Base-by-base conservation (phyloP, 2,888 invertebrate species). In the Hirtodrosophila histrioides region DNA sequence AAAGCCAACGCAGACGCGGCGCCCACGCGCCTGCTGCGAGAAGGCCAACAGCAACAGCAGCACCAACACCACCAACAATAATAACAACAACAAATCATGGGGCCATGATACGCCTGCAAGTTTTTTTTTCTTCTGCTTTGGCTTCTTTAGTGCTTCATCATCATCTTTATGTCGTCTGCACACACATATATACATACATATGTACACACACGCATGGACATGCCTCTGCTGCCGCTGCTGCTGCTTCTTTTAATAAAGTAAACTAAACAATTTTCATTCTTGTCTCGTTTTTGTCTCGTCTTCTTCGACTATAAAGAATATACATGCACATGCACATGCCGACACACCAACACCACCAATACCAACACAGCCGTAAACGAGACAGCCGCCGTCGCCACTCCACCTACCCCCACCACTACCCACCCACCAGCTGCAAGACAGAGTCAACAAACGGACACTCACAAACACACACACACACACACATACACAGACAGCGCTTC, bases 211-310 rank as follows among this genome's bases (percentile, higher is more conserved):
- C 60, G 60, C 60, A 71, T 58, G 49, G 17, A 61, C 43, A 49
- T 69, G 64, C 49, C 62, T 31, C 61, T 67, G 44, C 40, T 17
- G 17, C 17, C 64, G 71, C 68, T 61, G 17, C 17, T 66, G 71
- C 68, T 61, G 61, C 64, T 77, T 64, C 83, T 82, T 88, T 86
- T 88, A 87, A 86, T 88, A 73, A 87, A 88, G 78, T 85, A 86
- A 88, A 82, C 88, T 86, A 81, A 87, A 85, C 84, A 88, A 82
- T 78, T 82, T 88, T 89, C 86, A 88, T 88, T 86, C 84, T 83
- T 86, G 89, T 87, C 86, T 78, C 80, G 78, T 82, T 79, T 84
- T 82, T 82, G 78, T 78, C 87, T 83, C 88, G 83, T 70, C 82
- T 76, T 80, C 73, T 63, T 76, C 69, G 65, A 67, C 79, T 80